Evolutionary conservation across 2,113 vertebrate genomes (phyloP), one percentile per base, ranked within the genome.

Genomic region (Phasianus colchicus): DNA sequence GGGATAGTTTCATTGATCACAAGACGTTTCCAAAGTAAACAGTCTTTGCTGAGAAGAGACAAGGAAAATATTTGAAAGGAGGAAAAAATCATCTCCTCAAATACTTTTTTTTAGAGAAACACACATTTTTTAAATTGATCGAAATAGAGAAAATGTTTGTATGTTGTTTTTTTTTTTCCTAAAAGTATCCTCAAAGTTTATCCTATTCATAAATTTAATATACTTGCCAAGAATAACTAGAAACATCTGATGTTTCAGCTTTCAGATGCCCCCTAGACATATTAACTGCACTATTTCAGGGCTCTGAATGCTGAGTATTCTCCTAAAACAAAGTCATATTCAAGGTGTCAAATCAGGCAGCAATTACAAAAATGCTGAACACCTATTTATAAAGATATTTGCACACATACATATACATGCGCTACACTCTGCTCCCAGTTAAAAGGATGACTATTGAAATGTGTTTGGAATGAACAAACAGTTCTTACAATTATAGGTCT

Each of bases 401-500:
- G 20, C 16, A 63, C 10, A 19, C 22, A 43, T 10, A 64, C 8
- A 81, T 87, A 47, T 22, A 48, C 8, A 32, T 29, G 24, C 20
- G 61, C 20, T 76, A 42, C 38, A 38, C 7, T 11, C 38, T 70
- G 1, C 43, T 54, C 70, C 13, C 2, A 3, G 34, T 63, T 50
- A 34, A 73, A 86, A 70, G 32, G 1, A 54, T 74, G 48, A 45
- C 12, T 12, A 43, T 5, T 43, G 34, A 13, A 17, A 79, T 11
- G 13, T 0, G 0, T 76, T 0, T 80, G 45, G 54, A 36, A 11
- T 11, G 13, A 7, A 47, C 2, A 70, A 6, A 45, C 2, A 70
- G 18, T 50, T 65, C 32, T 15, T 48, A 50, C 34, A 91, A 27
- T 47, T 36, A 47, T 20, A 42, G 24, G 6, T 36, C 58, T 83